These are phyloP conservation scores for Muscicapa striata DNA, from an alignment of 2,797 vertebrate species.

Conservation along the genomic window DNA sequence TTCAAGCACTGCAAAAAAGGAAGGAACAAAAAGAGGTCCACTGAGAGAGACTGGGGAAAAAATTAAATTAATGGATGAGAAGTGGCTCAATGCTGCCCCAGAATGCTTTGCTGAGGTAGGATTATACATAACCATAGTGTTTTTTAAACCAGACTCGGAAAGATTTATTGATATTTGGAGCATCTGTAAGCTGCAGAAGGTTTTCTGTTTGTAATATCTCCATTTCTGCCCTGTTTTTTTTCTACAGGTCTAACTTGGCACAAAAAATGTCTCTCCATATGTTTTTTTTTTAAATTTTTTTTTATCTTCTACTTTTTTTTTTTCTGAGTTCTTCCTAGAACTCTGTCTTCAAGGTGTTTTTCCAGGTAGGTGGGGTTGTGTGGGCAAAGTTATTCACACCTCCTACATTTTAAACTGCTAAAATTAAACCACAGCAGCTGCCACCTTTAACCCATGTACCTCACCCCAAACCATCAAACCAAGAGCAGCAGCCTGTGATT, in stretches of 20 bases:
- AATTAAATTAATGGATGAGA: not conserved
- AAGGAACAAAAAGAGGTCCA: not conserved
- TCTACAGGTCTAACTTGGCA: not conserved
- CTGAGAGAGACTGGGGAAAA: not conserved
- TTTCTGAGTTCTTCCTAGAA: not conserved
- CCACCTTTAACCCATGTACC: not conserved
- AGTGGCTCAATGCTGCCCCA: not conserved
- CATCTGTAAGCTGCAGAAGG: not conserved
- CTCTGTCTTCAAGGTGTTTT: not conserved
- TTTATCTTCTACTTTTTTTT: not conserved
- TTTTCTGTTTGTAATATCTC: not conserved
- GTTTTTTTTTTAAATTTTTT: not conserved
- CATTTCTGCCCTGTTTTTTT: not conserved
- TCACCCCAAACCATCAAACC: not conserved
- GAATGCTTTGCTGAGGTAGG: not conserved
- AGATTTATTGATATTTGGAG: not conserved
- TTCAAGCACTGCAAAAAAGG: not conserved
- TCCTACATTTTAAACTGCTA: not conserved
- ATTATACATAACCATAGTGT: not conserved
- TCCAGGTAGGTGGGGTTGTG: fast-evolving
- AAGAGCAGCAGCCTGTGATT: not conserved
- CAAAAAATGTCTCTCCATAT: not conserved
- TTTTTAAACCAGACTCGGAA: not conserved
- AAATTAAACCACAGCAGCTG: not conserved
- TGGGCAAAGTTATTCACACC: not conserved